phyloP scores from a whole-genome alignment of 2,797 vertebrate genomes.

The Pangasius djambal region DNA sequence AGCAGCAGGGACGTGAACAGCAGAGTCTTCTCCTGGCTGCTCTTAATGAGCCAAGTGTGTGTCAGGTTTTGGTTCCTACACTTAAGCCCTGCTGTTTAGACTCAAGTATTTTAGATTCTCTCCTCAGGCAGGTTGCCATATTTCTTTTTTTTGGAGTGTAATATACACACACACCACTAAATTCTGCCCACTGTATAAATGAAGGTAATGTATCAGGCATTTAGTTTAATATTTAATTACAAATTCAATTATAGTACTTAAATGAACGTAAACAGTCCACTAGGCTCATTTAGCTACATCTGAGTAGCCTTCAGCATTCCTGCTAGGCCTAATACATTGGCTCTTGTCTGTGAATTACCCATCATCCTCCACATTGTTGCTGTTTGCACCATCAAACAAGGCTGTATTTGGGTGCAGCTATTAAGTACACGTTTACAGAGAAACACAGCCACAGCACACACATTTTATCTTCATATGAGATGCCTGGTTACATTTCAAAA shows the following conservation, averaged over 20 bases:
- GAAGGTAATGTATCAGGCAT: not conserved
- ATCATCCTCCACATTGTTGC: not conserved
- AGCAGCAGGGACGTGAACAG: slow-evolving; percentile 62
- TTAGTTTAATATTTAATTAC: not conserved
- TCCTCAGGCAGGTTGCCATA: slow-evolving; percentile 31
- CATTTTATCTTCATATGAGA: not conserved
- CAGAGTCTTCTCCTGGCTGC: slow-evolving; percentile 28
- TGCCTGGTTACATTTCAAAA: not conserved
- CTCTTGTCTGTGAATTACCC: not conserved
- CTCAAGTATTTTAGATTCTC: slow-evolving; percentile 64
- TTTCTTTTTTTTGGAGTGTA: not conserved
- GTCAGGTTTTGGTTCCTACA: slow-evolving; percentile 52
- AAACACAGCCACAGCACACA: too few species aligned
- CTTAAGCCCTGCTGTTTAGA: slow-evolving; percentile 73
- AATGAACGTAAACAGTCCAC: not conserved
- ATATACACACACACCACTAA: not conserved
- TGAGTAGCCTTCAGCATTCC: not conserved
- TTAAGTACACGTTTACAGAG: not conserved
- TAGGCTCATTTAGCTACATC: not conserved
- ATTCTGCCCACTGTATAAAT: not conserved
- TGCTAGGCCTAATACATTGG: not conserved
- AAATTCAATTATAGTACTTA: too few species aligned
- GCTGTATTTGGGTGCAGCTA: not conserved
- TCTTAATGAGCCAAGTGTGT: slow-evolving; percentile 50
- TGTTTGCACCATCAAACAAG: not conserved